Evolutionary conservation across 1,140 invertebrate species (phyloP).

Genomic region (Zaprionus taronus): DNA sequence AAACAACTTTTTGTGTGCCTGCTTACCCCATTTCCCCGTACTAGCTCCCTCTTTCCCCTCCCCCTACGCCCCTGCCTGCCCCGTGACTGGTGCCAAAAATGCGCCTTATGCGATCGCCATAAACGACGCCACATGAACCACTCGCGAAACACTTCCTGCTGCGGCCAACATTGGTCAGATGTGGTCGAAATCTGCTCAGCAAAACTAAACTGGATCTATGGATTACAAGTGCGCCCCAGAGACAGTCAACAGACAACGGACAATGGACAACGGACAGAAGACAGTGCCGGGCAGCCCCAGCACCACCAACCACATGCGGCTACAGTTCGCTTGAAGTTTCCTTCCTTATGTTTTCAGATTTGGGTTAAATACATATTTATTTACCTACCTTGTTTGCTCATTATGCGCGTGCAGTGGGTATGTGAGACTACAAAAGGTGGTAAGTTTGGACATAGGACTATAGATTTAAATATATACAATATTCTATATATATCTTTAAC

Average conservation of each 20-base stretch:
- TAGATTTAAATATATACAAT: no score
- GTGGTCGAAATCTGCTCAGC: constrained; percentile 54
- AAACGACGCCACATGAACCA: constrained; percentile 28
- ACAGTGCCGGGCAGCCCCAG: background rate
- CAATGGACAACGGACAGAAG: constrained; percentile 9
- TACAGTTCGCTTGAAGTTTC: constrained; percentile 46
- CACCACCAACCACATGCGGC: constrained; percentile 2
- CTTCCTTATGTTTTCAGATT: constrained; percentile 71
- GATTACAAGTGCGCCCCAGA: constrained; percentile 59
- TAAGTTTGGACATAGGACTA: background rate
- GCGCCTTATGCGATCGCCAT: constrained; percentile 41
- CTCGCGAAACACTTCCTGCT: constrained; percentile 69
- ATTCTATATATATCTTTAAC: no score
- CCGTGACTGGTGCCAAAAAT: constrained; percentile 50
- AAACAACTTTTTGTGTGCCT: constrained; percentile 62
- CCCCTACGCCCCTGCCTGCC: background rate
- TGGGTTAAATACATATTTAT: constrained; percentile 75
- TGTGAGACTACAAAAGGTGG: constrained; percentile 6
- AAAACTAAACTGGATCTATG: constrained; percentile 52
- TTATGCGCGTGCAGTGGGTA: constrained; percentile 8
- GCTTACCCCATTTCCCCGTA: background rate
- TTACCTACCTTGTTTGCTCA: constrained; percentile 16
- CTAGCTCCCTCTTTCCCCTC: background rate
- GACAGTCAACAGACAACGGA: constrained; percentile 33
- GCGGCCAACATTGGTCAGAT: constrained; percentile 53